These are phyloP conservation scores for Promerops cafer DNA, from an alignment of 2,113 vertebrate species.

Conservation along the genomic window DNA sequence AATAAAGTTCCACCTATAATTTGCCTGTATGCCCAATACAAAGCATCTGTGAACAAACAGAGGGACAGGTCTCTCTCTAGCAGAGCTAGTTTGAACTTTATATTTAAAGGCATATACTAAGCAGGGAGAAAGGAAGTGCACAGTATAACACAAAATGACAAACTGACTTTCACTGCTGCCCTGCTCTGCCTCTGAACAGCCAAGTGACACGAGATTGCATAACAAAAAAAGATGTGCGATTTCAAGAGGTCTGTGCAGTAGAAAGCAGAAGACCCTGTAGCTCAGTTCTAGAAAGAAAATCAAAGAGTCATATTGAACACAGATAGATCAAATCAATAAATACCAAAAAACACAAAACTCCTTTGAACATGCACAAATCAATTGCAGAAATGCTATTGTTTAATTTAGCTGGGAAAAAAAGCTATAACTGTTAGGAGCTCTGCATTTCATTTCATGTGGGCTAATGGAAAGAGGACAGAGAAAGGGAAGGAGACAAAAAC, in stretches of 20 bases:
- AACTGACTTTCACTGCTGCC: not conserved
- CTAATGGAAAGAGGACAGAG: not conserved
- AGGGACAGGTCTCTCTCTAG: fast-evolving
- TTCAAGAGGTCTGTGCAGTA: not conserved
- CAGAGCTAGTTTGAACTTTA: not conserved
- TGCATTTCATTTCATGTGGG: not conserved
- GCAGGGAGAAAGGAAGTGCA: not conserved
- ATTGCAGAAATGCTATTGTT: not conserved
- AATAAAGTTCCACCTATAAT: not conserved
- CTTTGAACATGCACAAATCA: not conserved
- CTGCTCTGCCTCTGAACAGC: not conserved
- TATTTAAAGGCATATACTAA: not conserved
- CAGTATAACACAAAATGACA: not conserved
- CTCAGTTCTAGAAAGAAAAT: not conserved
- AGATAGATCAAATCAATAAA: not conserved
- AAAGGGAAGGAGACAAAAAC: not conserved
- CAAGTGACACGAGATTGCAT: not conserved
- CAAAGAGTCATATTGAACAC: not conserved
- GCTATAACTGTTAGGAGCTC: not conserved
- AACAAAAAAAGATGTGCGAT: not conserved
- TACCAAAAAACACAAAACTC: not conserved
- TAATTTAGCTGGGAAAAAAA: not conserved
- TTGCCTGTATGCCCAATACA: not conserved
- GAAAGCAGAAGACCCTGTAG: not conserved
- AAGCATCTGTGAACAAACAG: not conserved